phyloP scores from a whole-genome alignment of 2,113 vertebrate genomes.

The Hippocampus comes region DNA sequence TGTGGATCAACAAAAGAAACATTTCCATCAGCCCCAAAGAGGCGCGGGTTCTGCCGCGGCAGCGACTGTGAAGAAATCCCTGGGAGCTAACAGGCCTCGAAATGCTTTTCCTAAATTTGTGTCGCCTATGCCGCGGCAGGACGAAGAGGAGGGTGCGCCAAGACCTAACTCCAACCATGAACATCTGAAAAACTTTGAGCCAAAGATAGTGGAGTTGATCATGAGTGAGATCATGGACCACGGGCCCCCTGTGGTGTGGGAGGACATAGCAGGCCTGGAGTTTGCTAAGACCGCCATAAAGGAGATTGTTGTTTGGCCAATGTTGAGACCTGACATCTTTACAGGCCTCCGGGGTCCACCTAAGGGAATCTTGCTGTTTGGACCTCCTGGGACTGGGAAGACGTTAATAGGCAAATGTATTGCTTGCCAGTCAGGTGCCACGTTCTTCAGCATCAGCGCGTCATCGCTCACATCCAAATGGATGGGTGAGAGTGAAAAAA shows the following conservation, averaged over 20 bases:
- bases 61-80: slow-evolving; percentile 80
- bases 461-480: slow-evolving; percentile 97
- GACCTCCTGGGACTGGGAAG: slow-evolving; percentile 94
- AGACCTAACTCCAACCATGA: slow-evolving; percentile 66
- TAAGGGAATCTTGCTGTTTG: slow-evolving; percentile 92
- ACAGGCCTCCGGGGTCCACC: slow-evolving; percentile 92
- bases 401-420: slow-evolving; percentile 97
- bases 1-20: slow-evolving; percentile 84
- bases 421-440: slow-evolving; percentile 92
- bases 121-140: slow-evolving; percentile 82
- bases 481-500: slow-evolving; percentile 97
- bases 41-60: slow-evolving; percentile 34
- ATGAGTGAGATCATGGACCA: slow-evolving; percentile 97
- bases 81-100: slow-evolving; percentile 85
- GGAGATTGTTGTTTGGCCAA: slow-evolving; percentile 97
- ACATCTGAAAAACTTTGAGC: slow-evolving; percentile 86
- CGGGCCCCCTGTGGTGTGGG: slow-evolving; percentile 87
- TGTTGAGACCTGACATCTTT: slow-evolving; percentile 95
- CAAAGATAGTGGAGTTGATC: slow-evolving; percentile 92
- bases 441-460: slow-evolving; percentile 97
- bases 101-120: slow-evolving; percentile 87
- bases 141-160: slow-evolving; percentile 63
- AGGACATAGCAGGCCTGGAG: slow-evolving; percentile 92
- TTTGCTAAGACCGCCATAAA: slow-evolving; percentile 95
- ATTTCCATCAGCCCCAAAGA: slow-evolving; percentile 70